Conservation (phyloP, 2,888 invertebrate genomes). For the Meteorus cinctellus region DNA sequence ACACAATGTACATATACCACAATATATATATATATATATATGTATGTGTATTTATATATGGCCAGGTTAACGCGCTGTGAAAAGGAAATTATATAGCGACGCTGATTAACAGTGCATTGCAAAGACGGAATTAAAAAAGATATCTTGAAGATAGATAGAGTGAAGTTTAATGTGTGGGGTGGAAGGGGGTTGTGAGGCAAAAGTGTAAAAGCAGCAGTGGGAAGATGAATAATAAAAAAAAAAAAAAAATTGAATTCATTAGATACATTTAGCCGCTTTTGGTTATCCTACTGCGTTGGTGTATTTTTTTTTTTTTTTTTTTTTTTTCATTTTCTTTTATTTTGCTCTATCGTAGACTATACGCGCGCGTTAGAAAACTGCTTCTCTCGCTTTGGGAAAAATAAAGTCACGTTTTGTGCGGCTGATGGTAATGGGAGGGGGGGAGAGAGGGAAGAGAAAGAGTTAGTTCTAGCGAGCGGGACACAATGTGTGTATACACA, state of each 20-base stretch:
- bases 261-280: slow-evolving; percentile 27
- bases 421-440: slow-evolving; percentile 8
- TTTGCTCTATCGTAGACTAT: neutral
- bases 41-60: neutral
- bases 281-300: slow-evolving; percentile 40
- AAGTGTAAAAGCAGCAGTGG: neutral
- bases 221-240: neutral
- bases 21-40: slow-evolving; percentile 1
- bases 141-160: slow-evolving; percentile 8
- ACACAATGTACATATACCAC: slow-evolving; percentile 9
- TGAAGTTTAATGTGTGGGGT: neutral
- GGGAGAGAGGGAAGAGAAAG: slow-evolving; percentile 13
- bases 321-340: neutral
- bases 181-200: neutral
- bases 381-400: slow-evolving; percentile 37
- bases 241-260: slow-evolving; percentile 16
- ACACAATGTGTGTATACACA: neutral
- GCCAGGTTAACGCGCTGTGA: neutral
- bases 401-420: slow-evolving; percentile 39
- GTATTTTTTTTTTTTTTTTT: neutral
- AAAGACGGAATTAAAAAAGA: slow-evolving; percentile 12
- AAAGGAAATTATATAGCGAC: slow-evolving; percentile 35
- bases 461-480: slow-evolving; percentile 12
- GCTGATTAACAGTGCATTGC: slow-evolving; percentile 21
- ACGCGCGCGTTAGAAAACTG: slow-evolving; percentile 32